Percentiles rank a stretch among this genome's conserved stretches.
Evolutionary conservation across 1,140 invertebrate species (phyloP).

Genomic region (Marisa cornuarietis): DNA sequence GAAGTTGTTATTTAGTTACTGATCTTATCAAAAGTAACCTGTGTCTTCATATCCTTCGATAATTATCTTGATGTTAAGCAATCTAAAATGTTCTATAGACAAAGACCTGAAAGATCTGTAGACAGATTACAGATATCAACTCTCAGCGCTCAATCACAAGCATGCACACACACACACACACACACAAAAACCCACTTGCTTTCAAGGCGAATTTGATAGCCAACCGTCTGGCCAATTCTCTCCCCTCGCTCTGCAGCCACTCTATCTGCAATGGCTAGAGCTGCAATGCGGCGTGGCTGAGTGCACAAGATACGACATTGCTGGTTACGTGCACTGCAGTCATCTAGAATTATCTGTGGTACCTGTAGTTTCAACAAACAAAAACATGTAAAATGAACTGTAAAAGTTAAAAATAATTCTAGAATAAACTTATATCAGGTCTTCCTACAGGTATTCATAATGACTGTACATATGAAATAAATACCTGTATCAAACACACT

Average conservation of each 20-base stretch:
- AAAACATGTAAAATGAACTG: not conserved
- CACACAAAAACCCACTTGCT: conserved; percentile 56
- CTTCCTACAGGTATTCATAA: no score
- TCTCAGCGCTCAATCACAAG: not conserved
- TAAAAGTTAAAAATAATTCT: not conserved
- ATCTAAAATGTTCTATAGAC: no score
- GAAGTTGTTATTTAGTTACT: no score
- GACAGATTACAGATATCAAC: not conserved
- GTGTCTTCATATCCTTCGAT: no score
- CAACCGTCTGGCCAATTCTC: conserved; percentile 85
- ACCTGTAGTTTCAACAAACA: conserved; percentile 41
- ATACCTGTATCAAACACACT: not conserved
- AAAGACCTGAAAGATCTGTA: no score
- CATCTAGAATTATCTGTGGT: conserved; percentile 85
- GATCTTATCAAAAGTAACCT: no score
- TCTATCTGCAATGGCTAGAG: conserved; percentile 84
- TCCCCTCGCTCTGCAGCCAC: conserved; percentile 88
- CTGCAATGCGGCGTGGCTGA: conserved; percentile 90
- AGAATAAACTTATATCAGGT: no score
- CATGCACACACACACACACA: not conserved
- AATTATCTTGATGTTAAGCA: no score
- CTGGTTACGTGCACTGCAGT: conserved; percentile 73
- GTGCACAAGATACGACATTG: conserved; percentile 90
- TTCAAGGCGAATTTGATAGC: conserved; percentile 87
- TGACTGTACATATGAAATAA: not conserved